Evolutionary conservation across 2,797 vertebrate genomes (phyloP).

Genomic region (Crocidura indochinensis): DNA sequence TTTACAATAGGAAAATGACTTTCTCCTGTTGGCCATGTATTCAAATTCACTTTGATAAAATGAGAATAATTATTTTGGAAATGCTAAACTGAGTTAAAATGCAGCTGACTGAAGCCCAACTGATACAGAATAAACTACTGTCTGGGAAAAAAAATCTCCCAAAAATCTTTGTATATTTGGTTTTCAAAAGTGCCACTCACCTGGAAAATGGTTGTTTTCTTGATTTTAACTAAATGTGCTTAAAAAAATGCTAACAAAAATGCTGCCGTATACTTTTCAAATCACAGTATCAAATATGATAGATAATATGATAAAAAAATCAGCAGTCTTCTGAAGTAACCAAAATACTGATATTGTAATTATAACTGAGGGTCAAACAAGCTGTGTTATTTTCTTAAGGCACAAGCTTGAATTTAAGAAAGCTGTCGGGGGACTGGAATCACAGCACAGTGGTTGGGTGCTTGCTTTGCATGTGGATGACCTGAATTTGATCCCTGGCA

Average conservation of each 20-base stretch:
- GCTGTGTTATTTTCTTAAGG: conserved; percentile 11
- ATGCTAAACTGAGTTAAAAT: conserved; percentile 50
- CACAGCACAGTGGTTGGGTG: too few species aligned
- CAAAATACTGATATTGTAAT: conserved; percentile 8
- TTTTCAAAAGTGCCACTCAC: conserved; percentile 53
- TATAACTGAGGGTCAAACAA: conserved; percentile 20
- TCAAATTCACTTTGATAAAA: conserved; percentile 66
- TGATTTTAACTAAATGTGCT: conserved; percentile 50
- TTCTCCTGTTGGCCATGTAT: conserved; percentile 75
- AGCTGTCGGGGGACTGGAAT: neutral
- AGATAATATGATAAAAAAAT: conserved; percentile 68
- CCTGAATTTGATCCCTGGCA: too few species aligned
- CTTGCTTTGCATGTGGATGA: too few species aligned
- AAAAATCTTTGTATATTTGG: conserved; percentile 35
- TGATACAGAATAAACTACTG: conserved; percentile 61
- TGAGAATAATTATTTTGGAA: conserved; percentile 71
- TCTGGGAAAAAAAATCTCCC: neutral
- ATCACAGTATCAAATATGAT: conserved; percentile 47
- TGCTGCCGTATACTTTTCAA: conserved; percentile 15
- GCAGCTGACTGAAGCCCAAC: conserved; percentile 43
- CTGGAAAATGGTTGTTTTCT: conserved; percentile 48
- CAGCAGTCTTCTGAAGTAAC: conserved; percentile 41
- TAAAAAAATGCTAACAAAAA: conserved; percentile 38
- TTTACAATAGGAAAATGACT: conserved; percentile 68
- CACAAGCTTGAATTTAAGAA: conserved; percentile 22